Percentiles rank a stretch among this genome's conserved stretches.
Evolutionary conservation across 2,113 vertebrate genomes (phyloP).

Genomic region (Lamprotornis superbus): DNA sequence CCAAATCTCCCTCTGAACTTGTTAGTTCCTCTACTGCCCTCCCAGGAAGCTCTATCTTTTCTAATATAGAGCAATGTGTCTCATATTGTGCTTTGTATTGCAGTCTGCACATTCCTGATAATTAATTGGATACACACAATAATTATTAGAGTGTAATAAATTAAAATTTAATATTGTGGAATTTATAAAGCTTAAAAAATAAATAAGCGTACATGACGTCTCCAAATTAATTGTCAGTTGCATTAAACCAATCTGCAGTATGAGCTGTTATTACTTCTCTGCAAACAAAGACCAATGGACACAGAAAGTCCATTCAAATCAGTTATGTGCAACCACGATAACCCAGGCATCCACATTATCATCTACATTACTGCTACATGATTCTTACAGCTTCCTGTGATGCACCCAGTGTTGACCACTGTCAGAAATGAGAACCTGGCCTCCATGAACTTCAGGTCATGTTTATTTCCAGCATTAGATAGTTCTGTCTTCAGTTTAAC

Average conservation of each 20-base stretch:
- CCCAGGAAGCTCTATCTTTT: background rate
- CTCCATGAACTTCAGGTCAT: background rate
- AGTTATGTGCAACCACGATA: background rate
- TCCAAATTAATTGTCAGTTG: background rate
- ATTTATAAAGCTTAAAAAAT: background rate
- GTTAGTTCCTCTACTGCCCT: background rate
- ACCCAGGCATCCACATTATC: background rate
- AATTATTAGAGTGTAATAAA: background rate
- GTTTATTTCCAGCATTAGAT: background rate
- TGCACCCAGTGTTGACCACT: background rate
- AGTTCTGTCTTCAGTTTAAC: background rate
- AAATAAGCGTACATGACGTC: background rate
- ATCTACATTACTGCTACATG: accelerated
- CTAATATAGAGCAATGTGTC: background rate
- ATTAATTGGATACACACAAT: background rate
- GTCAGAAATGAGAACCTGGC: background rate
- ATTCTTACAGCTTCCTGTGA: background rate
- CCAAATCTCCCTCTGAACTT: background rate
- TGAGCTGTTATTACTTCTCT: background rate
- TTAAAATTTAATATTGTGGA: background rate
- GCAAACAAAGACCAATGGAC: background rate
- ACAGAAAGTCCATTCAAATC: background rate
- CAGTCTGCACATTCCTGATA: background rate
- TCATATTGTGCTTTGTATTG: background rate
- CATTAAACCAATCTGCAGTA: background rate